Percentiles rank a stretch among this genome's conserved stretches.
Evolutionary conservation across 2,888 invertebrate genomes (phyloP).

Genomic region (Unio delphinus): DNA sequence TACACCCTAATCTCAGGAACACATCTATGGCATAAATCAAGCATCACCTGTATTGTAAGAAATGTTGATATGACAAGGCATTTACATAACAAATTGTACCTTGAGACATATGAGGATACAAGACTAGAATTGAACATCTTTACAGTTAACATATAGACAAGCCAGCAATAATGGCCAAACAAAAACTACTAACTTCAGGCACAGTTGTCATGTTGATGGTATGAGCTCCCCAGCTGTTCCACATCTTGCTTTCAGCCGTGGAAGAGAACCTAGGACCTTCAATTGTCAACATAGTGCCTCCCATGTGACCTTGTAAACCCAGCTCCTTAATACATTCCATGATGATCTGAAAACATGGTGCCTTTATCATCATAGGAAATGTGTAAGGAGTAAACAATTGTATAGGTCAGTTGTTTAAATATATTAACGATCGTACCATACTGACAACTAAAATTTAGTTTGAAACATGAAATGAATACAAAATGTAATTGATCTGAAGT

Average conservation of each 20-base stretch:
- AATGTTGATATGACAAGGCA: background rate
- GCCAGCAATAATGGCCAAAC: background rate
- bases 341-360: constrained; percentile 74
- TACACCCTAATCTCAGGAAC: too few relatives aligned
- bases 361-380: too few relatives aligned
- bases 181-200: constrained; percentile 84
- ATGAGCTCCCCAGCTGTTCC: constrained; percentile 89
- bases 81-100: background rate
- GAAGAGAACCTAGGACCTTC: constrained; percentile 95
- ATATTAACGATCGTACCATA: too few relatives aligned
- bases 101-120: background rate
- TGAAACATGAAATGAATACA: too few relatives aligned
- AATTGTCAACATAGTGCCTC: constrained; percentile 85
- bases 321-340: constrained; percentile 79
- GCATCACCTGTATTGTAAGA: too few relatives aligned
- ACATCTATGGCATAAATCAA: too few relatives aligned
- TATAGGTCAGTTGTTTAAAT: too few relatives aligned
- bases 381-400: too few relatives aligned
- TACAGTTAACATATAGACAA: background rate
- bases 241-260: constrained; percentile 91
- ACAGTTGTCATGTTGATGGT: constrained; percentile 97
- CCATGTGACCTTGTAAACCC: constrained; percentile 75
- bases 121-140: background rate
- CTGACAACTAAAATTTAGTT: too few relatives aligned
- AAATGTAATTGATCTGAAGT: too few relatives aligned